Evolutionary conservation across 1,140 invertebrate genomes (phyloP), one percentile per base, ranked within the genome.

Genomic region (Aphelenchoides fujianensis): DNA sequence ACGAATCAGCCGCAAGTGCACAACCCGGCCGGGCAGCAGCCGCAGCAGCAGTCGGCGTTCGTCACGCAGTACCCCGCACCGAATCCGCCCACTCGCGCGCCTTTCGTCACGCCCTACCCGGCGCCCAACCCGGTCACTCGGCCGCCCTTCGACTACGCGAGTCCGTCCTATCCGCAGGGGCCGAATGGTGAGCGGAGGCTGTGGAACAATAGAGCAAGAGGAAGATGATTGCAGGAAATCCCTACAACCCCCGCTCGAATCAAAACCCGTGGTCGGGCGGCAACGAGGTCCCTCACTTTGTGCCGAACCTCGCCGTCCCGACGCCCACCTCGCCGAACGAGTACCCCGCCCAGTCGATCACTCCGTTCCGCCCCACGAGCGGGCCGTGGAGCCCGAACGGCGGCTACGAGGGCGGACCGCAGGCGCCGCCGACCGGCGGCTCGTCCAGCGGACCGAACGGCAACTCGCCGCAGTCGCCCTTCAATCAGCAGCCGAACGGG

Each of bases 11-110:
- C 63, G 12, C 63, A 66, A 66, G 63, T 37, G 12, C 63, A 66
- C 31, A 16, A 32, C 27, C 28, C 63, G 12, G 12, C 32, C 2
- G n/a, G n/a, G n/a, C n/a, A n/a, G n/a, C n/a, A n/a, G n/a, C 0
- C 63, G 1, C 16, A 34, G 1, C 0, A 12, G 32, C 63, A 30
- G 3, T 2, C 32, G 16, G n/a, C n/a, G n/a, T 36, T 34, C 7
- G 63, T 66, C 12, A 66, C 63, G 1, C 16, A 66, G n/a, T 66
- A 66, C 53, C 63, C 63, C 1, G 31, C 63, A 12, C 63, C 63
- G 31, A 66, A 66, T 66, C 63, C 63, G 3, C 32, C 36, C 12
- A 66, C 63, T 12, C 1, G 63, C n/a, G 36, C 2, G n/a, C 63
- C 32, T 12, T 36, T 34, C 3, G 34, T 66, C 23, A 66, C 63